A percentile compares a stretch with the other conserved stretches of the same genome.
These are phyloP conservation scores for Amphiura filiformis DNA, from an alignment of 35 echinoderm and acorn worm species.

Conservation along the genomic window DNA sequence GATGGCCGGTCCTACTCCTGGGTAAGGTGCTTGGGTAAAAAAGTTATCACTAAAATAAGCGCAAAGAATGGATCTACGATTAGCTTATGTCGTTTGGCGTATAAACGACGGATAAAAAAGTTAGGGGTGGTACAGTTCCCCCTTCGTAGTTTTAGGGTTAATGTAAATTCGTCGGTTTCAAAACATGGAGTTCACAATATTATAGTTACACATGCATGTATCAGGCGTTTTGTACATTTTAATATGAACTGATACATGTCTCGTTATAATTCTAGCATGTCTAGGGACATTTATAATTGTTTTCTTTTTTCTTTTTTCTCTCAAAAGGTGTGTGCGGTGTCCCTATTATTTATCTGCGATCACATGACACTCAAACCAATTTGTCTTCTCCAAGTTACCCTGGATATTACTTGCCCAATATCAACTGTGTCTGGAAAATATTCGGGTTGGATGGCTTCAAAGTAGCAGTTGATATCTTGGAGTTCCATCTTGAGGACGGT, in stretches of 20 bases:
- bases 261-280: not conserved
- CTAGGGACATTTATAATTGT: not conserved
- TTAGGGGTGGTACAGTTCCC: no score
- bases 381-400: not conserved
- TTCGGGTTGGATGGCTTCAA: not conserved
- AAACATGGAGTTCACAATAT: no score
- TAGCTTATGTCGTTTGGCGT: no score
- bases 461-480: not conserved
- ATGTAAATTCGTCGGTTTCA: no score
- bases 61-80: no score
- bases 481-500: not conserved
- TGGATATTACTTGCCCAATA: not conserved
- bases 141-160: no score
- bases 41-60: no score
- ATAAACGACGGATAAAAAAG: no score
- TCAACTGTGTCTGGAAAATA: not conserved
- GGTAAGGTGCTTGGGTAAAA: no score
- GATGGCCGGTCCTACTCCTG: no score
- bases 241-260: not conserved
- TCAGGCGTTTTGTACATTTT: not conserved
- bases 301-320: not conserved
- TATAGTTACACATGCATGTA: not conserved
- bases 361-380: not conserved
- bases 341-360: not conserved
- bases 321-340: not conserved